Base-by-base conservation (phyloP, 2,888 invertebrate species). In the Phasia obesa region DNA sequence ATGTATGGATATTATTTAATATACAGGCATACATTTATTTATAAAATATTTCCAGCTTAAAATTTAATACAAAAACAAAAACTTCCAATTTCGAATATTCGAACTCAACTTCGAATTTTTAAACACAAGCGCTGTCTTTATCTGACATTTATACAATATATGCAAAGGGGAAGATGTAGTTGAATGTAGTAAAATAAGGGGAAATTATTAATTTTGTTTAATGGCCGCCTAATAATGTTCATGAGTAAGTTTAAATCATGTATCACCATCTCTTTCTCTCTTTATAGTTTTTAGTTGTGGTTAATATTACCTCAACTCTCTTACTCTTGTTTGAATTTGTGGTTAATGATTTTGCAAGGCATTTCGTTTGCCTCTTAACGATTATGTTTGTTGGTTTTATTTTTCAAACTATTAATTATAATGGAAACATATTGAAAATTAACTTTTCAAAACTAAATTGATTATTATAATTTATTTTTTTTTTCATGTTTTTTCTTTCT, bases 391-490 rank as follows among this genome's bases (percentile, higher is more conserved):
- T 42, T 38, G 15, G 15, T 4, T 0, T 17, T 19, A 21, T 35
- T 62, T 55, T 35, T 42, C 0, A 13, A 17, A 47, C 23, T 44
- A n/a, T 27, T 71, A 9, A n/a, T 11, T 35, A 19, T 21, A 38
- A 53, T n/a, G 19, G 7, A 38, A 7, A 57, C 13, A 9, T 69
- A 83, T 83, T 71, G 79, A 71, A 83, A 79, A 83, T 83, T 83
- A 83, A 83, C 83, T 83, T 83, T 79, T 83, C 75, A 79, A 79
- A 79, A 76, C 25, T 35, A 76, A 83, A 79, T 79, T 79, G 79
- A 83, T 83, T 79, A 79, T 79, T 49, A 35, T 65, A 57, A 75
- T 64, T 42, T 2, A 7, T 5, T 60, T 70, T 25, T 17, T 17
- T 7, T 27, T 44, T 7, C 23, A 57, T 25, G 27, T 19, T 13